Conservation (phyloP, 2,888 invertebrate genomes). For the Xestobium rufovillosum region DNA sequence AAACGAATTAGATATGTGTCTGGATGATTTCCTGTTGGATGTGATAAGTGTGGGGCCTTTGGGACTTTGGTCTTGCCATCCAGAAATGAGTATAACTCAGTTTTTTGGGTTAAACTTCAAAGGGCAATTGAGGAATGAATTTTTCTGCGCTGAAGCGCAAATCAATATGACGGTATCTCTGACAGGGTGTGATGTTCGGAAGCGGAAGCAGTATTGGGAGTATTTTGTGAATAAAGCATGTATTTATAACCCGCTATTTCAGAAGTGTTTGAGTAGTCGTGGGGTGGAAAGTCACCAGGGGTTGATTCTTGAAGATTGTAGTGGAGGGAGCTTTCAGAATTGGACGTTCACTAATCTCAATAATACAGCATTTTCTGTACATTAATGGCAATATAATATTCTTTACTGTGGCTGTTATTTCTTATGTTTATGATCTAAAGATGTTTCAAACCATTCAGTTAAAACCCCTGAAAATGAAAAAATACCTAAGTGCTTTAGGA, state of each 20-base stretch:
- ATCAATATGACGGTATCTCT: constrained; percentile 45
- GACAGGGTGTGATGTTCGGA: constrained; percentile 44
- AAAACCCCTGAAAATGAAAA: too few species aligned
- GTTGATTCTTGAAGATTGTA: constrained; percentile 35
- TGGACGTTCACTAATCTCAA: constrained; percentile 38
- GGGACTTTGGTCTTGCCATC: constrained; percentile 71
- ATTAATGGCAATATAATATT: too few species aligned
- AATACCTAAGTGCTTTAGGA: too few species aligned
- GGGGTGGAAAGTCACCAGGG: constrained; percentile 37
- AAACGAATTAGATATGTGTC: constrained; percentile 57
- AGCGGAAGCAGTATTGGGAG: constrained; percentile 40
- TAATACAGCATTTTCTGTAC: constrained; percentile 28
- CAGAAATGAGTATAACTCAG: constrained; percentile 58
- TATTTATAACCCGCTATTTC: constrained; percentile 36
- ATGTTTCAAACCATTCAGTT: too few species aligned
- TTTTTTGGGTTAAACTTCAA: constrained; percentile 63
- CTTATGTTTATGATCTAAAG: too few species aligned
- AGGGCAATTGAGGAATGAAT: constrained; percentile 70
- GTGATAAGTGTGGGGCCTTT: constrained; percentile 61
- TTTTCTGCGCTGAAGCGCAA: constrained; percentile 62
- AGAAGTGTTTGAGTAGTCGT: constrained; percentile 38
- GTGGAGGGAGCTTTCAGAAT: constrained; percentile 31
- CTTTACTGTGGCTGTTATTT: too few species aligned
- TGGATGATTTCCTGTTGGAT: constrained; percentile 70
- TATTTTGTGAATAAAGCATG: constrained; percentile 34